Percentiles rank a stretch among this genome's conserved stretches.
Conservation (phyloP, 2,797 vertebrate species). For the Chiroxiphia lanceolata region DNA sequence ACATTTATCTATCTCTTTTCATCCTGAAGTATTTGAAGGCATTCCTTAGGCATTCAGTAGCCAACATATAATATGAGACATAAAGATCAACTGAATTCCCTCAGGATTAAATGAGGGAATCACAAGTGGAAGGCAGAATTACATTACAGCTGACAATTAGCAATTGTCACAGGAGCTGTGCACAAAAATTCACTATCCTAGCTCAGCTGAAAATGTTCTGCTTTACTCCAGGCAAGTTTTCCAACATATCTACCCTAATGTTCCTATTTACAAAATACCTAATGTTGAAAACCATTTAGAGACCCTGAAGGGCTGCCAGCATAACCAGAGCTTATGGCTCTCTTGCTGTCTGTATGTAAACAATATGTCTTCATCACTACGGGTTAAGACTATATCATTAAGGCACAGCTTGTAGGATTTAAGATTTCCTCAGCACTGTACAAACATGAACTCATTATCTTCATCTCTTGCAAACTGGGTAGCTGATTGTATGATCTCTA, state of each 20-base stretch:
- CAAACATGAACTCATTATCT: conserved; percentile 32
- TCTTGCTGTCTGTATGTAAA: conserved; percentile 1
- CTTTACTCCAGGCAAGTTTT: conserved; percentile 4
- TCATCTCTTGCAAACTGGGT: not conserved
- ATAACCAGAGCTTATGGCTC: not conserved
- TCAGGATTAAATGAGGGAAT: not conserved
- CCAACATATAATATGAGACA: not conserved
- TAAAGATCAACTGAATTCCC: not conserved
- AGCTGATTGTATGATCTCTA: not conserved
- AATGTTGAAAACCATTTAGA: not conserved
- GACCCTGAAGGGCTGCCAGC: not conserved
- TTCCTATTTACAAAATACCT: conserved; percentile 1
- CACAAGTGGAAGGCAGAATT: not conserved
- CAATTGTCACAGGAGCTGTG: not conserved
- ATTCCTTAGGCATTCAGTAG: not conserved
- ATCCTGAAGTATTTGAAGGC: not conserved
- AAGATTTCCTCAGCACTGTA: not conserved
- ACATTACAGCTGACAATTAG: not conserved
- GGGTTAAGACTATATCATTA: not conserved
- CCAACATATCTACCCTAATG: not conserved
- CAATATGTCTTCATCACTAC: not conserved
- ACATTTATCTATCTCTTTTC: not conserved
- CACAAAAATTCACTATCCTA: not conserved
- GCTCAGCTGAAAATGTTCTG: not conserved
- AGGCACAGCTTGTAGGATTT: not conserved